Percentiles rank a stretch among this genome's conserved stretches.
Conservation (phyloP, 2,888 invertebrate species). For the Ligdia adustata region DNA sequence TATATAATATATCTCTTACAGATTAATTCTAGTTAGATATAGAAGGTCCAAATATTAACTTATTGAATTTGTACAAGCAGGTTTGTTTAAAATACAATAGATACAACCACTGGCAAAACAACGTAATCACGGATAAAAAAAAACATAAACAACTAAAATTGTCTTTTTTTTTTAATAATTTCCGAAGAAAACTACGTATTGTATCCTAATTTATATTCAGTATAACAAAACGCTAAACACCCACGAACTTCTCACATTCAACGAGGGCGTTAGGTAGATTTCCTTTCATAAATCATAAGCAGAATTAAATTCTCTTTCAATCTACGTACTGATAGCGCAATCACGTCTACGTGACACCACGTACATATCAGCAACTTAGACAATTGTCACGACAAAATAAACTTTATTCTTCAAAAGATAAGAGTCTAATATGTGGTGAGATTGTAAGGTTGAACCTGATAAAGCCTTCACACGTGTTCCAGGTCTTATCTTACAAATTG, state of each 20-base stretch:
- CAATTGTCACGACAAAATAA: conserved; percentile 11
- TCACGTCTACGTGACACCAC: conserved; percentile 31
- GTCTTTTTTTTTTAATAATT: no score
- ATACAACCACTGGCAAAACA: no score
- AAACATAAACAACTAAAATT: no score
- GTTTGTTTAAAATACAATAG: no score
- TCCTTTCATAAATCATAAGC: conserved; percentile 33
- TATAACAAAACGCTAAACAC: conserved; percentile 16
- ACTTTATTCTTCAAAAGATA: conserved; percentile 9
- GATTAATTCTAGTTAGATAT: no score
- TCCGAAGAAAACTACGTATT: no score
- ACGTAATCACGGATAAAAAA: neutral
- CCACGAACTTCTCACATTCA: conserved; percentile 19
- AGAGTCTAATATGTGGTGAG: conserved; percentile 4
- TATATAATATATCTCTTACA: no score
- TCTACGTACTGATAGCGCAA: conserved; percentile 28
- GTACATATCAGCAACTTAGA: conserved; percentile 19
- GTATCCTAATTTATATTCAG: neutral
- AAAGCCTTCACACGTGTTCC: conserved; percentile 27
- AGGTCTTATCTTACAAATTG: conserved; percentile 31
- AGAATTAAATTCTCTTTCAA: conserved; percentile 31
- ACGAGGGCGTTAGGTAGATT: conserved; percentile 8
- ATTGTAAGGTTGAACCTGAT: conserved; percentile 6
- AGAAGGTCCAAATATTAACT: no score
- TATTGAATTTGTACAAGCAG: no score